Percentiles rank a stretch among this genome's conserved stretches.
Conservation (phyloP, 2,888 invertebrate genomes). For the Druceiella hillmani region DNA sequence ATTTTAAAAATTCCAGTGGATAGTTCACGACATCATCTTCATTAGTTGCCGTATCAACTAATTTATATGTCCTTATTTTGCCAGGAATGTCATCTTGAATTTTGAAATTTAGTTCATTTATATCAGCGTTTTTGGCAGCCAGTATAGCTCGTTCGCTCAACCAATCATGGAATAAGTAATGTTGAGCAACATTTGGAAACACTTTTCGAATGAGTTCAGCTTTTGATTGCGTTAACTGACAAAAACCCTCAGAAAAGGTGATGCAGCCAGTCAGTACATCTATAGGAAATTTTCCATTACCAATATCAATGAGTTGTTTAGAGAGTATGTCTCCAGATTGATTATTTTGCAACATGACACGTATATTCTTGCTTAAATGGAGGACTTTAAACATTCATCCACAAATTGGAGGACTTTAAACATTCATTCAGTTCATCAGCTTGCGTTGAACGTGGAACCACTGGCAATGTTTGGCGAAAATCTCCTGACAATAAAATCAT, state of each 20-base stretch:
- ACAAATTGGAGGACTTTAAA: constrained; percentile 27
- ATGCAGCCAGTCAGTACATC: constrained; percentile 21
- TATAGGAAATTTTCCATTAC: constrained; percentile 23
- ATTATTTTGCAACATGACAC: constrained; percentile 21
- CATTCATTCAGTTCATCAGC: constrained; percentile 31
- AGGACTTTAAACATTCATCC: constrained; percentile 26
- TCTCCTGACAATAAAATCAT: constrained; percentile 29
- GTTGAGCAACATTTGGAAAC: constrained; percentile 28
- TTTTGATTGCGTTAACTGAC: constrained; percentile 23
- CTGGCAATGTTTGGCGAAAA: constrained; percentile 30
- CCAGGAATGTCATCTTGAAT: constrained; percentile 25
- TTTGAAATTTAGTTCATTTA: constrained; percentile 23
- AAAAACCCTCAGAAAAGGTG: constrained; percentile 19
- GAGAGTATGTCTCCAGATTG: constrained; percentile 20
- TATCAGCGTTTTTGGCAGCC: constrained; percentile 17
- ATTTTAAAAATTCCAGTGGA: constrained; percentile 29
- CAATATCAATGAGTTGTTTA: constrained; percentile 22
- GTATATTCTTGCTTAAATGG: constrained; percentile 21
- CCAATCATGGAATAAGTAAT: constrained; percentile 23
- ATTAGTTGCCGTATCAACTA: constrained; percentile 25
- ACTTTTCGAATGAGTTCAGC: constrained; percentile 26
- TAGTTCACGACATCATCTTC: constrained; percentile 28
- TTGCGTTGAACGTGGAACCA: constrained; percentile 26
- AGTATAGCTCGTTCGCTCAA: constrained; percentile 24
- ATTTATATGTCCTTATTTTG: constrained; percentile 27